phyloP scores from a whole-genome alignment of 2,113 vertebrate genomes.

The Bettongia penicillata region DNA sequence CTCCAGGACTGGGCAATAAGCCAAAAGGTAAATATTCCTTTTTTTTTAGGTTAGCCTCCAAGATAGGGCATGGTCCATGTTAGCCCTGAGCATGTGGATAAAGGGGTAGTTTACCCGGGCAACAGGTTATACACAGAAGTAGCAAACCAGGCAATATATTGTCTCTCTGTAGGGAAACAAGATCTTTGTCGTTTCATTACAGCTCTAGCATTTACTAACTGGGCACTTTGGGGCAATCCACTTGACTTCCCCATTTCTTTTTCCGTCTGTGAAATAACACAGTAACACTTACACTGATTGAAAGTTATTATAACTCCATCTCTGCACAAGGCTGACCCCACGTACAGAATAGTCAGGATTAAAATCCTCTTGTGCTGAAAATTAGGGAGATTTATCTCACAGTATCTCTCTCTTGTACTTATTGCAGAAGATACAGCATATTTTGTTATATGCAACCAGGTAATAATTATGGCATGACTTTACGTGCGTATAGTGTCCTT shows the following conservation, averaged over 20 bases:
- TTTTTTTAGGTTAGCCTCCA: background rate
- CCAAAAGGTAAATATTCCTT: background rate
- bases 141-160: background rate
- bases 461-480: background rate
- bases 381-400: slow-evolving; percentile 14
- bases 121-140: background rate
- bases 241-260: background rate
- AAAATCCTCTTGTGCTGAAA: slow-evolving; percentile 27
- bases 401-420: slow-evolving; percentile 15
- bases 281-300: background rate
- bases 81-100: background rate
- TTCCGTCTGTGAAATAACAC: background rate
- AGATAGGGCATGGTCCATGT: background rate
- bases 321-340: background rate
- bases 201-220: background rate
- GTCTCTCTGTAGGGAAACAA: background rate
- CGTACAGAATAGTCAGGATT: background rate
- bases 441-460: background rate
- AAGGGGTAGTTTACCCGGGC: background rate
- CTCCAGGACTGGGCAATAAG: background rate
- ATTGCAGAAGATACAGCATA: background rate
- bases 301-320: background rate
- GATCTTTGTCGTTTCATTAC: background rate
- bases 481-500: background rate
- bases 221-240: background rate